Percentiles rank a stretch among this genome's conserved stretches.
Conservation (phyloP, 2,113 vertebrate genomes). For the Oreochromis spilurus region DNA sequence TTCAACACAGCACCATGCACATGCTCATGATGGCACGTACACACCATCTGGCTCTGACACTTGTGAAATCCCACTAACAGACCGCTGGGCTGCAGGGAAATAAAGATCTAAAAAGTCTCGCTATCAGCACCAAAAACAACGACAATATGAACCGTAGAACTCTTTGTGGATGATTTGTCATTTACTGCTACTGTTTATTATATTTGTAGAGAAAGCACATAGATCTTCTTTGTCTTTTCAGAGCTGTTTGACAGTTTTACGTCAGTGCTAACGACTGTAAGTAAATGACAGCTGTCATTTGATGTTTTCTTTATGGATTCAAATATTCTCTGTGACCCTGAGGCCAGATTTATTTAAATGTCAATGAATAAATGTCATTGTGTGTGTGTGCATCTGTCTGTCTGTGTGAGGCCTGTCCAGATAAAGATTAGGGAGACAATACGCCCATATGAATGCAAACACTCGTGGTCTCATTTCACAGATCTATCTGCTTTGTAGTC, state of each 20-base stretch:
- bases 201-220: background rate
- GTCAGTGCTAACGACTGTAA: background rate
- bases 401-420: background rate
- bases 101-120: background rate
- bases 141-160: background rate
- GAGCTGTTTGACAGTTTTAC: background rate
- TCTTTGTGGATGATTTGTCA: background rate
- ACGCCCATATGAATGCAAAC: background rate
- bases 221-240: background rate
- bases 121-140: background rate
- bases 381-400: background rate
- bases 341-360: slow-evolving; percentile 23
- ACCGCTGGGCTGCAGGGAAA: background rate
- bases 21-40: background rate
- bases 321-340: slow-evolving; percentile 13
- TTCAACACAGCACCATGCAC: background rate
- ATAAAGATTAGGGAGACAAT: background rate
- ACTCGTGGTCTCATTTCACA: background rate
- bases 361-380: slow-evolving; percentile 30
- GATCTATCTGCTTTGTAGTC: background rate
- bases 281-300: slow-evolving; percentile 14
- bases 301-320: slow-evolving; percentile 1
- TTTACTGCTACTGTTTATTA: background rate
- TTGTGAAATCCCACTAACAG: slow-evolving; percentile 27
- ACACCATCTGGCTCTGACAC: slow-evolving; percentile 36